These are phyloP conservation scores for Platichthys stellatus DNA, from an alignment of 2,113 vertebrate species.

Conservation along the genomic window DNA sequence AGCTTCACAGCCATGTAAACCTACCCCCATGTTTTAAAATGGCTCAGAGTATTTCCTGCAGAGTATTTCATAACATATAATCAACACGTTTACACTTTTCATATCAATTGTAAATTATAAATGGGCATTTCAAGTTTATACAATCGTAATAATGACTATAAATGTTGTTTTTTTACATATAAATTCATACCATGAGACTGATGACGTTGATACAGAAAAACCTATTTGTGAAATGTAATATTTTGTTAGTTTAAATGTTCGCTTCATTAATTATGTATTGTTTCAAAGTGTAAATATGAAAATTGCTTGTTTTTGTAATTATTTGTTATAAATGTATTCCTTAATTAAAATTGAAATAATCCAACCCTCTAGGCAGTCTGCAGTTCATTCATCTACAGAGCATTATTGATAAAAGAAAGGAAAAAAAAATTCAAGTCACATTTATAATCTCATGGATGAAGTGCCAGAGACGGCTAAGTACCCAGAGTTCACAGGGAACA, in stretches of 20 bases:
- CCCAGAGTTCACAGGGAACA: slow-evolving; percentile 53
- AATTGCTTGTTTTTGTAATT: not conserved
- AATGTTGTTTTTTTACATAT: not conserved
- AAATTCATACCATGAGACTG: not conserved
- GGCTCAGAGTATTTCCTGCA: slow-evolving; percentile 3
- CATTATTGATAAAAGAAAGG: not conserved
- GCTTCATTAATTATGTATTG: slow-evolving; percentile 19
- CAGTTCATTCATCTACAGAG: slow-evolving; percentile 8
- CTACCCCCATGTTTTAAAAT: not conserved
- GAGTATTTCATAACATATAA: slow-evolving; percentile 27
- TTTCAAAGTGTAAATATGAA: slow-evolving; percentile 58
- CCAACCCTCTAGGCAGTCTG: slow-evolving; percentile 12
- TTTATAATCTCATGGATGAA: slow-evolving; percentile 10
- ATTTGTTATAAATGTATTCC: slow-evolving; percentile 28
- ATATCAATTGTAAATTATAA: slow-evolving; percentile 31
- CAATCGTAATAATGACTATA: slow-evolving; percentile 5
- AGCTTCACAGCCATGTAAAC: not conserved
- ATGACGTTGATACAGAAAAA: slow-evolving; percentile 26
- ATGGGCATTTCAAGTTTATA: slow-evolving; percentile 1
- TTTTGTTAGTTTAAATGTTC: not conserved
- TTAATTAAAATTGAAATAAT: slow-evolving; percentile 39
- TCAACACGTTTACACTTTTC: slow-evolving; percentile 36
- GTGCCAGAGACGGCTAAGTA: slow-evolving; percentile 12
- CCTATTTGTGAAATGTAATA: not conserved
- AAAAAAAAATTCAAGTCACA: not conserved